A percentile compares a stretch with the other conserved stretches of the same genome.
phyloP scores from a whole-genome alignment of 2,113 vertebrate genomes.

The Crotalus tigris region DNA sequence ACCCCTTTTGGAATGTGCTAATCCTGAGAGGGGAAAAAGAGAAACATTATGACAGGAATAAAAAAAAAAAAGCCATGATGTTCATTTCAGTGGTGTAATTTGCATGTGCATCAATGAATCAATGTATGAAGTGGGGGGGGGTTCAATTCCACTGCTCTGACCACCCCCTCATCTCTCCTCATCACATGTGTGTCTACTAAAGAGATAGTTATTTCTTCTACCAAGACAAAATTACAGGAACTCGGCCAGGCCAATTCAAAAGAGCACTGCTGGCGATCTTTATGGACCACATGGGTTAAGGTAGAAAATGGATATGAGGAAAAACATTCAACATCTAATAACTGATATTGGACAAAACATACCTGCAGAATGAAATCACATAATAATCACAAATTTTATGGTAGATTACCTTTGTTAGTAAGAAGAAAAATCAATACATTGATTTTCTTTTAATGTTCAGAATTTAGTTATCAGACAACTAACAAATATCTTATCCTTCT shows the following conservation, averaged over 20 bases:
- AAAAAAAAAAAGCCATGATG: not conserved
- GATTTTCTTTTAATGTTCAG: slow-evolving; percentile 42
- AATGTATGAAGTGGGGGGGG: not conserved
- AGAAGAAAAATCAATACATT: slow-evolving; percentile 51
- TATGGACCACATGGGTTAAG: slow-evolving; percentile 76
- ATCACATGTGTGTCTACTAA: slow-evolving; percentile 52
- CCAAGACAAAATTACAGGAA: slow-evolving; percentile 71
- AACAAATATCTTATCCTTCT: slow-evolving; percentile 51
- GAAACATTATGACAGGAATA: not conserved
- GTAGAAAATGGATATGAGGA: slow-evolving; percentile 38
- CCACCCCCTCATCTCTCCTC: not conserved
- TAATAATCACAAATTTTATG: slow-evolving; percentile 39
- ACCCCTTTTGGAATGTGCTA: slow-evolving; percentile 62
- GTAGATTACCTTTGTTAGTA: slow-evolving; percentile 61
- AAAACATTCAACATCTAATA: slow-evolving; percentile 40
- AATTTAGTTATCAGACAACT: slow-evolving; percentile 41
- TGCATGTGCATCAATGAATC: not conserved
- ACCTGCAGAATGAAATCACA: slow-evolving; percentile 46
- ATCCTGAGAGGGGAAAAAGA: slow-evolving; percentile 43
- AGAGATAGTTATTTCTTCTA: slow-evolving; percentile 70
- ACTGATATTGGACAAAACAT: slow-evolving; percentile 42
- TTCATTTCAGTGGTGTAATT: not conserved
- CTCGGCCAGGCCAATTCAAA: slow-evolving; percentile 69
- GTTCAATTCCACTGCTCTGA: not conserved
- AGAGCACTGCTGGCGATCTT: slow-evolving; percentile 77